Base-by-base conservation (phyloP, 2,113 vertebrate species). In the Sceloporus tristichus region DNA sequence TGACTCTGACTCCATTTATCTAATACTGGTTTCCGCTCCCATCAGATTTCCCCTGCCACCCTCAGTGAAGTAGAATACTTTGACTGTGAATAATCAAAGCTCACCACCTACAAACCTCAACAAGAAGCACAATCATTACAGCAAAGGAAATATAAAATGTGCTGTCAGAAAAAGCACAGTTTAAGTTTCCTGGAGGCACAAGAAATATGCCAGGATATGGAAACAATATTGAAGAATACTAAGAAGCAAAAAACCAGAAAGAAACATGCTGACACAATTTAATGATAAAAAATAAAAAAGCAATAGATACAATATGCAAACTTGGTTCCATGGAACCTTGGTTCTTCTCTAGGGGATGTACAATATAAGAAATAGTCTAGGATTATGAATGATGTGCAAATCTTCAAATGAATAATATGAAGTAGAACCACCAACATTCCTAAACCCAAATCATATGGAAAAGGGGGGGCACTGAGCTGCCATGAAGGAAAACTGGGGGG, bases 51-150 rank as follows among this genome's bases (percentile, higher is more conserved):
- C 62, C 19, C 38, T 48, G 48, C 48, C 48, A 48, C 48, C 48
- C 48, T 48, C 16, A 59, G 34, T 68, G 62, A 82, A 59, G 40
- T 2, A 59, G 25, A 81, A 62, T 87, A 38, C 62, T 65, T 73
- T 82, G 38, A 76, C 53, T 82, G 40, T 66, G 65, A 42, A 5
- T 82, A 66, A 38, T 65, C 82, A 75, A 65, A 82, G 19, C 38
- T 82, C 56, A 82, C 48, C 38, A 76, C 19, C 71, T 75, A 76
- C 54, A 42, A 87, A 87, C 40, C 62, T 34, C 38, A 87, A 87
- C 74, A 54, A 62, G 25, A 53, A 87, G 71, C 38, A 76, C 29
- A 73, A 81, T 73, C 29, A 81, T 75, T 87, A 75, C 21, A 5
- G 18, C 34, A 87, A 82, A 38, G 11, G 27, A 27, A 80, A 87